Conservation (phyloP, 2,113 vertebrate species). For the Plotosus lineatus region DNA sequence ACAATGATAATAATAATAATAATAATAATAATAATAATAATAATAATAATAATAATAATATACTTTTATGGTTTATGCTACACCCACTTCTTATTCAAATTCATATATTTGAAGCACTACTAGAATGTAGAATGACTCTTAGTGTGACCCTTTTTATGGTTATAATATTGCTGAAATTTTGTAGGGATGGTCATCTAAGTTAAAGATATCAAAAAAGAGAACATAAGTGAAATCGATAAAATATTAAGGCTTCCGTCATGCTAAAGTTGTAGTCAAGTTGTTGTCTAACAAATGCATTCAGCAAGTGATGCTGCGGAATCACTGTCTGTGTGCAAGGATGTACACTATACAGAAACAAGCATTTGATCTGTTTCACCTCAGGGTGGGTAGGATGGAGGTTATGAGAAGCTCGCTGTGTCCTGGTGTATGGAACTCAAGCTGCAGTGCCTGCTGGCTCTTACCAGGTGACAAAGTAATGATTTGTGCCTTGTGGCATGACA, state of each 20-base stretch:
- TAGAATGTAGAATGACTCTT: neutral
- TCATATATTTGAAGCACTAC: neutral
- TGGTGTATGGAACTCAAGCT: slow-evolving; percentile 54
- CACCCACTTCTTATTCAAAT: neutral
- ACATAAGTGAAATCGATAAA: neutral
- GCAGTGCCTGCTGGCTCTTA: slow-evolving; percentile 31
- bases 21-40: neutral
- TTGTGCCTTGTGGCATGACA: slow-evolving; percentile 46
- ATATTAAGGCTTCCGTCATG: neutral
- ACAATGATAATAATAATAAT: neutral
- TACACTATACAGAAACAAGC: slow-evolving; percentile 37
- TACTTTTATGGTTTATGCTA: neutral
- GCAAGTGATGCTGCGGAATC: neutral
- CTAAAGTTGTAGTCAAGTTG: neutral
- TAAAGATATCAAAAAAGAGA: neutral
- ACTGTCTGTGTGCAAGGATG: slow-evolving; percentile 13
- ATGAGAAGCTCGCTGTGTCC: slow-evolving; percentile 41
- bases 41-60: neutral
- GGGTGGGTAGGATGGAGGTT: slow-evolving; percentile 14
- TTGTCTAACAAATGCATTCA: slow-evolving; percentile 7
- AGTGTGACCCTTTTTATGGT: neutral
- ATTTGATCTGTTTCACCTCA: slow-evolving; percentile 40
- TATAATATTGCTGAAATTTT: neutral
- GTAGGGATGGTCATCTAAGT: neutral
- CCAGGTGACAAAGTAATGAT: slow-evolving; percentile 52